Percentiles rank a stretch among this genome's conserved stretches.
These are phyloP conservation scores for Sinotaia quadrata DNA, from an alignment of 2,888 invertebrate species.

Conservation along the genomic window DNA sequence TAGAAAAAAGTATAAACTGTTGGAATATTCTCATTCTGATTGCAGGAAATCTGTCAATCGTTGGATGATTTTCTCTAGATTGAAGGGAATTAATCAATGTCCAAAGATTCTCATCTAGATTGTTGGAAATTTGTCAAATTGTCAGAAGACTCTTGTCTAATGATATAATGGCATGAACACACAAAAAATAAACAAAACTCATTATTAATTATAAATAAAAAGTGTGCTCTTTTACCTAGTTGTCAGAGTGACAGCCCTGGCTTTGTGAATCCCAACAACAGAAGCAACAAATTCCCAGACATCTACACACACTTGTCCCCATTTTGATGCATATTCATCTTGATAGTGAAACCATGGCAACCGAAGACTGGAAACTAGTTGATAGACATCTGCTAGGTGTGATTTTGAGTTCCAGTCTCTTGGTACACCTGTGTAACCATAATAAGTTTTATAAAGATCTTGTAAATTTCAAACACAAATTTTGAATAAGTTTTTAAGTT, in stretches of 20 bases:
- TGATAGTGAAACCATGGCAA: slow-evolving; percentile 53
- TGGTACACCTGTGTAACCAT: too few species aligned
- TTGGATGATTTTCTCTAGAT: too few species aligned
- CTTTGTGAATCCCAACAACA: slow-evolving; percentile 40
- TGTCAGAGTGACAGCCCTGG: slow-evolving; percentile 43
- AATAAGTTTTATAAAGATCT: neutral
- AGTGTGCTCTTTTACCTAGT: slow-evolving; percentile 46
- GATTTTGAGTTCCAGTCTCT: slow-evolving; percentile 57
- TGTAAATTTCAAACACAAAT: too few species aligned
- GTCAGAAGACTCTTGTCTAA: too few species aligned
- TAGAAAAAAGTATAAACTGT: too few species aligned
- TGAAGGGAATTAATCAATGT: too few species aligned
- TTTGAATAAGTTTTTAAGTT: too few species aligned
- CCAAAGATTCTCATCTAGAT: too few species aligned
- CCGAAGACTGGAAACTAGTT: slow-evolving; percentile 44
- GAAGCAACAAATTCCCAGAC: slow-evolving; percentile 51
- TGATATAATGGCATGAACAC: too few species aligned
- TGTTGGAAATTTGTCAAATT: too few species aligned
- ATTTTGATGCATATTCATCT: slow-evolving; percentile 44
- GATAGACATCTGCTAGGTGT: slow-evolving; percentile 49
- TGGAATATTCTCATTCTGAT: too few species aligned
- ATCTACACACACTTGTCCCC: slow-evolving; percentile 53
- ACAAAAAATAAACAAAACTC: neutral
- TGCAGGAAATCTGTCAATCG: too few species aligned
- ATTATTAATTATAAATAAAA: neutral